Conservation (phyloP, 53 echinoderm and acorn worm genomes). For the Hippasteria phrygiana region DNA sequence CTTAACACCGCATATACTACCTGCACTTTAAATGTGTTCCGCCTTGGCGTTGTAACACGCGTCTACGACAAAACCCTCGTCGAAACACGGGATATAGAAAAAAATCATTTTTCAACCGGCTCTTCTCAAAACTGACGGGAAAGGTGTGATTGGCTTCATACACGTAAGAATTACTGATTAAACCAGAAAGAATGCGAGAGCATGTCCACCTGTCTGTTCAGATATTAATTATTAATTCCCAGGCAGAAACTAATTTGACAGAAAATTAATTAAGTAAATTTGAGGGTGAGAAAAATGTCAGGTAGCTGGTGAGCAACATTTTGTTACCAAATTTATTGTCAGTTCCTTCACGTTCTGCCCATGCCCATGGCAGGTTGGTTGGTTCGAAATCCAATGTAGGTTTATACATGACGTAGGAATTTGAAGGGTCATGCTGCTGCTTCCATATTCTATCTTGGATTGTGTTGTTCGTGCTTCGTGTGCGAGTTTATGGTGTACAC, state of each 20-base stretch:
- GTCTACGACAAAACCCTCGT: neutral
- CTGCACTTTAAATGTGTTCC: neutral
- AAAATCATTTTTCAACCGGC: neutral
- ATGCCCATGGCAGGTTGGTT: no score
- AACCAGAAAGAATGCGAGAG: neutral
- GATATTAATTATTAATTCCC: neutral
- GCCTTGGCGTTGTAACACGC: neutral
- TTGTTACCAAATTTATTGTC: neutral
- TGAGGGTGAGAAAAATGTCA: neutral
- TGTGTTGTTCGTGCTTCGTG: no score
- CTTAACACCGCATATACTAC: neutral
- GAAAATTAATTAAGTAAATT: neutral
- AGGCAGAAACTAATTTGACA: neutral
- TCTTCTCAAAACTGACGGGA: neutral
- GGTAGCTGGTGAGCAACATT: neutral
- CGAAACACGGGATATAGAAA: neutral
- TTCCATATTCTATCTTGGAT: no score
- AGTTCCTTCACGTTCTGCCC: neutral
- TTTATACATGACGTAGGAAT: no score
- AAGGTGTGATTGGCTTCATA: neutral
- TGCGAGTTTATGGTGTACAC: no score
- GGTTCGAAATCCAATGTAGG: no score
- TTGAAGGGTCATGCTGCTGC: no score
- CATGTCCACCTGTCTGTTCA: neutral
- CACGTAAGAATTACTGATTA: neutral